Percentiles rank a stretch among this genome's conserved stretches.
Conservation (phyloP, 2,113 vertebrate species). For the Odocoileus hemionus region DNA sequence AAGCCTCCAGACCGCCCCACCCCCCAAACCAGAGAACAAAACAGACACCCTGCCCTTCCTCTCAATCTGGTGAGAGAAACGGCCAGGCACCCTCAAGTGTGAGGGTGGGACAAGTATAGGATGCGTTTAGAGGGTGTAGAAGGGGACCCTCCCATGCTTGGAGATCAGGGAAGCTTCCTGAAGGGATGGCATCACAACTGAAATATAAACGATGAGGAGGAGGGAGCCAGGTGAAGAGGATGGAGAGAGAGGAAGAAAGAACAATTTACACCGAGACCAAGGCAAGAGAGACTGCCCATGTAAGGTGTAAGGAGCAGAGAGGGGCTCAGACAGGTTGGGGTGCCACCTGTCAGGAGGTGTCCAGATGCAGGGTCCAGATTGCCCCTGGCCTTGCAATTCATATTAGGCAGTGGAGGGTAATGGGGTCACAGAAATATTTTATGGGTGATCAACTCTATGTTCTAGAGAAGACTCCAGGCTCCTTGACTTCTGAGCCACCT, state of each 20-base stretch:
- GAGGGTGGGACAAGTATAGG: neutral
- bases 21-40: neutral
- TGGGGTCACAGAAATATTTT: neutral
- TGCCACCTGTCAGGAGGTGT: neutral
- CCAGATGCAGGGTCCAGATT: neutral
- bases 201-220: neutral
- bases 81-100: neutral
- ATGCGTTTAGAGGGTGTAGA: neutral
- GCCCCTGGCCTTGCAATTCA: neutral
- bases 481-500: neutral
- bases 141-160: neutral
- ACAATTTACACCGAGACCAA: neutral
- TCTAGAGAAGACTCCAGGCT: neutral
- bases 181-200: neutral
- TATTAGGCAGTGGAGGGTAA: neutral
- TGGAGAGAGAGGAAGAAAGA: neutral
- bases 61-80: neutral
- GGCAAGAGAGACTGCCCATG: neutral
- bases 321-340: neutral
- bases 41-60: neutral
- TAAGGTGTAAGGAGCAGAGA: neutral
- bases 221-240: neutral
- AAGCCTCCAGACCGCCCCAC: neutral
- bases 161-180: neutral
- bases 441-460: neutral